These are phyloP conservation scores for Trimorus sp. DNA, from an alignment of 2,888 invertebrate genomes.

Conservation along the genomic window DNA sequence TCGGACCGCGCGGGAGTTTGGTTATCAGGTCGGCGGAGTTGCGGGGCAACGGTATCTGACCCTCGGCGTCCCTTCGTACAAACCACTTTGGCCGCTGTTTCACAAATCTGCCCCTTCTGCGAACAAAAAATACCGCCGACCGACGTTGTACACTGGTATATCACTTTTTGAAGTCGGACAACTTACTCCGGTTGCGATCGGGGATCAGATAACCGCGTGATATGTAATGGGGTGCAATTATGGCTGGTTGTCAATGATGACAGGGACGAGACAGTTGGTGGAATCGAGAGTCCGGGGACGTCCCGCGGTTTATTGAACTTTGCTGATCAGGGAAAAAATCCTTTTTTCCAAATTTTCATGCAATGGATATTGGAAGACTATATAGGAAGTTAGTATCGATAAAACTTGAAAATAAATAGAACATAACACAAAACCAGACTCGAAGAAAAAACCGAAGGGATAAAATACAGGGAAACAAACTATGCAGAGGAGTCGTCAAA, in stretches of 20 bases:
- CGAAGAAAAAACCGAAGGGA: no score
- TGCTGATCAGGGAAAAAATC: neutral
- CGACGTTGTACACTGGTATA: slow-evolving; percentile 55
- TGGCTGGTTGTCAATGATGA: slow-evolving; percentile 33
- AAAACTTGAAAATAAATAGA: no score
- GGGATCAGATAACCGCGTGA: slow-evolving; percentile 47
- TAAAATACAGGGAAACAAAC: no score
- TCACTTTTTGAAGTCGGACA: slow-evolving; percentile 56
- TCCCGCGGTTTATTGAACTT: slow-evolving; percentile 15
- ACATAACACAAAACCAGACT: no score
- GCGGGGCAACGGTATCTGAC: slow-evolving; percentile 66
- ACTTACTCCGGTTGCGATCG: slow-evolving; percentile 54
- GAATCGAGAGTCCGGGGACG: slow-evolving; percentile 15
- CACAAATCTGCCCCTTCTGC: slow-evolving; percentile 58
- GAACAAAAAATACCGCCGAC: slow-evolving; percentile 56
- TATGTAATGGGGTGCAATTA: slow-evolving; percentile 59
- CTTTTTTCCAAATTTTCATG: neutral
- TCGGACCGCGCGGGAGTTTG: slow-evolving; percentile 63
- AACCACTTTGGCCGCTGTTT: slow-evolving; percentile 57
- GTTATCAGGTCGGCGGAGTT: slow-evolving; percentile 74
- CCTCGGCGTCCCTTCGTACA: slow-evolving; percentile 55
- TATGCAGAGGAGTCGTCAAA: no score
- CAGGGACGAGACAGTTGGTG: slow-evolving; percentile 9
- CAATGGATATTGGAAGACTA: no score
- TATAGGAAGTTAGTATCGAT: no score